phyloP scores from a whole-genome alignment of 2,888 invertebrate species.

The Rotaria macrura region DNA sequence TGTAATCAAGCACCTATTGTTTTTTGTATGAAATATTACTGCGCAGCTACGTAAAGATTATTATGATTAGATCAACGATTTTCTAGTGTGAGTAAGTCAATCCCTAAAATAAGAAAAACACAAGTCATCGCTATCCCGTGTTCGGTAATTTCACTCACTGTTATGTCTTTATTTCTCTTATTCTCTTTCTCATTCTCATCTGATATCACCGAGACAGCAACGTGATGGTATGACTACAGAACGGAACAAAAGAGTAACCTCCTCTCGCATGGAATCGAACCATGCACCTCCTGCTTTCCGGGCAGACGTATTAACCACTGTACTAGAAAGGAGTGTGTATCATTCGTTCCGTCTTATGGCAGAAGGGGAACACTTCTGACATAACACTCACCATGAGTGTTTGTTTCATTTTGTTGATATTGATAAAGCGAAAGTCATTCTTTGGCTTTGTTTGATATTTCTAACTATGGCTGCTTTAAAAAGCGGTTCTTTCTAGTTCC shows the following conservation, averaged over 20 bases:
- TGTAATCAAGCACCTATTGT: background rate
- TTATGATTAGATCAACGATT: background rate
- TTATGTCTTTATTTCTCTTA: no score
- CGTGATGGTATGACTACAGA: no score
- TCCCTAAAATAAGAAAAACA: background rate
- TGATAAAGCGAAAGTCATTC: background rate
- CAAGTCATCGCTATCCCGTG: background rate
- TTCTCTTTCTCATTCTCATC: no score
- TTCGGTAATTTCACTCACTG: background rate
- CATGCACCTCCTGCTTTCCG: no score
- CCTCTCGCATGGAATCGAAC: no score
- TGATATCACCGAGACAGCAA: no score
- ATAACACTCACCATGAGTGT: no score
- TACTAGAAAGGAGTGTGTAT: no score
- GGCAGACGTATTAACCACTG: no score
- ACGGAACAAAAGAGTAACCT: no score
- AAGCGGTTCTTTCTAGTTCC: background rate
- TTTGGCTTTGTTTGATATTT: background rate
- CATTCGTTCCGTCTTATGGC: no score
- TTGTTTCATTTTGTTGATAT: background rate
- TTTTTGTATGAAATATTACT: background rate
- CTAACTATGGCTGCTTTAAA: background rate
- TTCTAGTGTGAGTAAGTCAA: background rate
- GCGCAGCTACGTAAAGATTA: background rate
- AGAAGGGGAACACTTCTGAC: no score